phyloP scores from a whole-genome alignment of 2,797 vertebrate genomes.

The Muraenolepis orangiensis region DNA sequence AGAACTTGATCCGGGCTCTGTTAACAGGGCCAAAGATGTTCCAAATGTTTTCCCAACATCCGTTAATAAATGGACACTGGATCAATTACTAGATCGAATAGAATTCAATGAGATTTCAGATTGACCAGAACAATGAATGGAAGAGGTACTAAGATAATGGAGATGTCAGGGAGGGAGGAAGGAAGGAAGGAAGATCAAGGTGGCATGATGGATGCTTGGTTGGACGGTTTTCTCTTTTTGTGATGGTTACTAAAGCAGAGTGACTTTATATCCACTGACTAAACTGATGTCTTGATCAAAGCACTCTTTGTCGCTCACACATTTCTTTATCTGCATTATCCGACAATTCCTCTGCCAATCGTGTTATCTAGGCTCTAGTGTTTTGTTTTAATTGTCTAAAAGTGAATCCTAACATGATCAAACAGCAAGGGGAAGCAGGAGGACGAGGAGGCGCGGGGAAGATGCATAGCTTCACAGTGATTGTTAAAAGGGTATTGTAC shows the following conservation, averaged over 20 bases:
- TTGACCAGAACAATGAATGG: neutral
- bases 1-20: neutral
- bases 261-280: neutral
- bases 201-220: constrained; percentile 18
- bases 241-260: neutral
- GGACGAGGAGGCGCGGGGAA: constrained; percentile 5
- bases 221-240: constrained; percentile 46
- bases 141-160: neutral
- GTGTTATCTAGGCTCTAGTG: too few relatives aligned
- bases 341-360: too few relatives aligned
- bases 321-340: neutral
- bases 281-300: constrained; percentile 43
- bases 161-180: neutral
- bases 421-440: neutral
- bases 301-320: neutral
- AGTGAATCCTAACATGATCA: neutral
- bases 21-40: neutral
- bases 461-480: constrained; percentile 24
- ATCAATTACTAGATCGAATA: neutral
- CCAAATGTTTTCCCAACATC: neutral
- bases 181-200: neutral
- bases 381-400: constrained; percentile 15
- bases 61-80: neutral
- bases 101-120: neutral
- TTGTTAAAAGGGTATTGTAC: constrained; percentile 32